Percentiles rank a stretch among this genome's conserved stretches.
Conservation (phyloP, 2,888 invertebrate genomes). For the Oasisia sp. region DNA sequence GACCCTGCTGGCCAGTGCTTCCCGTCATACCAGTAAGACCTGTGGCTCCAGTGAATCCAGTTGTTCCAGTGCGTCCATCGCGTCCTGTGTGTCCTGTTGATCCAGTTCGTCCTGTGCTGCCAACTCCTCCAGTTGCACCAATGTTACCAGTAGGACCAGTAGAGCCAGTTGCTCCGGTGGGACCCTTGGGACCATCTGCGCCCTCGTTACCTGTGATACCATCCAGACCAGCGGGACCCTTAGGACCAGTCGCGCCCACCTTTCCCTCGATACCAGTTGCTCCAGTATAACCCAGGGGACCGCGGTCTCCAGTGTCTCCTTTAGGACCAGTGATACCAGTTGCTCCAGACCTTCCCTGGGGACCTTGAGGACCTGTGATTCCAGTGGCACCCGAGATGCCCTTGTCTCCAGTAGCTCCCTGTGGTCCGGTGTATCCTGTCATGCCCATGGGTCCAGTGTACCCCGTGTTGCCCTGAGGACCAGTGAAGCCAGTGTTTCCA, state of each 20-base stretch:
- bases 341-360: neutral
- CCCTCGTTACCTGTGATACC: slow-evolving; percentile 17
- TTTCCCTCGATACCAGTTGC: neutral
- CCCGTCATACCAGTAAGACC: slow-evolving; percentile 13
- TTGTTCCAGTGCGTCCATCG: slow-evolving; percentile 8
- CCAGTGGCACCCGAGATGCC: neutral
- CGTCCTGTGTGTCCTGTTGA: neutral
- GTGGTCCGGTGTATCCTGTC: neutral
- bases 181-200: neutral
- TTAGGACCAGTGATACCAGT: slow-evolving; percentile 14
- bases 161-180: slow-evolving; percentile 18
- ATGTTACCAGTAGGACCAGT: neutral
- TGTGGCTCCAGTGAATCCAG: neutral
- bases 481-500: slow-evolving; percentile 2
- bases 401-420: neutral
- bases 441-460: neutral
- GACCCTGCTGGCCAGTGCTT: neutral
- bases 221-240: neutral
- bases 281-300: slow-evolving; percentile 14
- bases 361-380: neutral
- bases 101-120: slow-evolving; percentile 14
- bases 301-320: neutral
- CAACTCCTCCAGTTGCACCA: neutral
- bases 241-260: neutral
- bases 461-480: neutral